A percentile compares a stretch with the other conserved stretches of the same genome.
Conservation (phyloP, 2,113 vertebrate species). For the Todiramphus saurophagus region DNA sequence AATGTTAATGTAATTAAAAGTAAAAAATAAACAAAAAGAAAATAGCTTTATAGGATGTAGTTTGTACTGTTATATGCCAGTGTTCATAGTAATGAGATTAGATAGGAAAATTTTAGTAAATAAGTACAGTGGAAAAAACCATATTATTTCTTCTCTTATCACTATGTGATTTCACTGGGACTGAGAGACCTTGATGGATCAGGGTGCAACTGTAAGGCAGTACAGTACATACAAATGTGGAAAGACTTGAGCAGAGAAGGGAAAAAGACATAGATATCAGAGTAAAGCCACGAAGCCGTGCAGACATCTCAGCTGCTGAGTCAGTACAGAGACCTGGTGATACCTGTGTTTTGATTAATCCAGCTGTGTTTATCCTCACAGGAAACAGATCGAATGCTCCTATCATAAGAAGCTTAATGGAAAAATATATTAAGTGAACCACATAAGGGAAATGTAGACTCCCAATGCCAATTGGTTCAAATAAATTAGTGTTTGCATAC, state of each 20-base stretch:
- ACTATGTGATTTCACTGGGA: background rate
- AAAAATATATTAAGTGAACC: background rate
- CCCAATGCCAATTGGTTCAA: fast-evolving
- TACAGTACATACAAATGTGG: background rate
- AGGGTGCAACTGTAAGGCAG: background rate
- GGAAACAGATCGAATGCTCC: background rate
- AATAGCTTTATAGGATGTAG: background rate
- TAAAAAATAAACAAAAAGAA: background rate
- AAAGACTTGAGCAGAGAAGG: background rate
- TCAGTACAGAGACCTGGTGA: background rate
- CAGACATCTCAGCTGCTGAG: background rate
- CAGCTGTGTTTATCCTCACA: background rate
- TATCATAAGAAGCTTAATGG: background rate
- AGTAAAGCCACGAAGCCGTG: background rate
- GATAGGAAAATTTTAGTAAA: background rate
- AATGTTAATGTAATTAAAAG: background rate
- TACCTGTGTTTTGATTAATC: background rate
- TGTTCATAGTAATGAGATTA: background rate
- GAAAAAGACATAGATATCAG: background rate
- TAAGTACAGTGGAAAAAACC: background rate
- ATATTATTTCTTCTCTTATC: background rate
- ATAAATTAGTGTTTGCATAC: background rate
- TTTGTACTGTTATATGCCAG: background rate
- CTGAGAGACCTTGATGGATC: background rate
- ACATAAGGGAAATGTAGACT: background rate